phyloP scores from a whole-genome alignment of 2,113 vertebrate species.

The Setophaga coronata region DNA sequence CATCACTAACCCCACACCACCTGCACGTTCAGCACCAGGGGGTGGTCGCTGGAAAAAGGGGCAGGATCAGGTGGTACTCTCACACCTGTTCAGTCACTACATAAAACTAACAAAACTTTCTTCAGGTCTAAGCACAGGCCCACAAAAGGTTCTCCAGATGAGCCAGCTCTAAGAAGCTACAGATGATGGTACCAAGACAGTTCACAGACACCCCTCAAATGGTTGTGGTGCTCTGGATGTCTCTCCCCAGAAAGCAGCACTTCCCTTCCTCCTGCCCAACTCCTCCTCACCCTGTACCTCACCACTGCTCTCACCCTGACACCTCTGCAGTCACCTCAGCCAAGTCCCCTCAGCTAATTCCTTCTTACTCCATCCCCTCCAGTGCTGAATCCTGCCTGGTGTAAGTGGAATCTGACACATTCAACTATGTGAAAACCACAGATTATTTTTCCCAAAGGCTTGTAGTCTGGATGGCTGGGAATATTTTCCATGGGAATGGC shows the following conservation, averaged over 20 bases:
- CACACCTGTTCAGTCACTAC: rapidly evolving
- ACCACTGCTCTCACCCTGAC: not conserved
- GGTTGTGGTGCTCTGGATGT: not conserved
- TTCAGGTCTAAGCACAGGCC: not conserved
- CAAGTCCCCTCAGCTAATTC: not conserved
- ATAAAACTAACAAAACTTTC: not conserved
- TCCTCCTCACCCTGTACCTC: not conserved
- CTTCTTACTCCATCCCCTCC: not conserved
- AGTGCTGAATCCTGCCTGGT: not conserved
- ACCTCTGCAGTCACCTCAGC: not conserved
- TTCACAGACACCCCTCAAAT: not conserved
- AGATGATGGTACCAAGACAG: rapidly evolving
- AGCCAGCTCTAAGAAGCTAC: not conserved
- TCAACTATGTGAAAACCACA: not conserved
- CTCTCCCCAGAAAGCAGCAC: not conserved
- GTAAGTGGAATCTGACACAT: not conserved
- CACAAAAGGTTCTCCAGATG: not conserved
- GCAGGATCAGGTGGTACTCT: rapidly evolving
- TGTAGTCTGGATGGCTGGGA: not conserved
- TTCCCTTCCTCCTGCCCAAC: not conserved
- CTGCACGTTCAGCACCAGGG: rapidly evolving
- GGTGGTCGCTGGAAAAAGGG: rapidly evolving
- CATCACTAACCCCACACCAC: not conserved
- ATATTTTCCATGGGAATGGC: not conserved
- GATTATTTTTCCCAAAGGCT: not conserved